Evolutionary conservation across 2,888 invertebrate genomes (phyloP).

Genomic region (Ophonus ardosiacus): DNA sequence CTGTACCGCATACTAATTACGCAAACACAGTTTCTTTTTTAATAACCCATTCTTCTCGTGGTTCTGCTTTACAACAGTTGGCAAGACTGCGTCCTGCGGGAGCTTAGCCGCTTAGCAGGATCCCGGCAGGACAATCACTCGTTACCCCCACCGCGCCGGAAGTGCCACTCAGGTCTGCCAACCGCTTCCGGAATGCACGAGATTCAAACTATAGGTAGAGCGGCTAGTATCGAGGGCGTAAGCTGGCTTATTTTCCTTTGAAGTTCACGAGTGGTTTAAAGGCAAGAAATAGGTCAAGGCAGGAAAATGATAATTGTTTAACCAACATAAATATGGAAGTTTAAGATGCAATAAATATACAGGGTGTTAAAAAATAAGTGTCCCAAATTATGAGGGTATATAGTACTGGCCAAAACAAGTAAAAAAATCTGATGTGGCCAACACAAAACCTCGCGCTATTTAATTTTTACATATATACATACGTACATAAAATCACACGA

Average conservation of each 20-base stretch:
- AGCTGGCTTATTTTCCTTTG: conserved; percentile 6
- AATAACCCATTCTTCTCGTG: not conserved
- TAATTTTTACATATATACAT: too few relatives aligned
- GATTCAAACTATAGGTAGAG: not conserved
- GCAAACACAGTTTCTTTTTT: not conserved
- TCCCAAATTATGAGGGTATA: too few relatives aligned
- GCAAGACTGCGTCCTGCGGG: conserved; percentile 21
- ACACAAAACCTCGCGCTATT: too few relatives aligned
- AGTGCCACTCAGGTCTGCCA: not conserved
- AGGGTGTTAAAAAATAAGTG: too few relatives aligned
- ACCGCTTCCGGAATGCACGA: not conserved
- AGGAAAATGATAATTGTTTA: too few relatives aligned
- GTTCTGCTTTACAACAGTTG: conserved; percentile 38
- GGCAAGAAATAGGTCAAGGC: too few relatives aligned
- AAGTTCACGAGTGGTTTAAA: not conserved
- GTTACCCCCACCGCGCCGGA: conserved; percentile 8
- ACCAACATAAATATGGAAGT: too few relatives aligned
- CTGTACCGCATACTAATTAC: not conserved
- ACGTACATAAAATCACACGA: too few relatives aligned
- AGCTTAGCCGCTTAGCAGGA: not conserved
- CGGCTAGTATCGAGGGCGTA: not conserved
- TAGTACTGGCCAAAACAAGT: too few relatives aligned
- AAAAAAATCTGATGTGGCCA: too few relatives aligned
- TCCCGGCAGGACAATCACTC: conserved; percentile 34
- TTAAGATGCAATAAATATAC: too few relatives aligned